Percentiles rank a stretch among this genome's conserved stretches.
phyloP scores from a whole-genome alignment of 2,888 invertebrate genomes.

The Stenodera caucasica region DNA sequence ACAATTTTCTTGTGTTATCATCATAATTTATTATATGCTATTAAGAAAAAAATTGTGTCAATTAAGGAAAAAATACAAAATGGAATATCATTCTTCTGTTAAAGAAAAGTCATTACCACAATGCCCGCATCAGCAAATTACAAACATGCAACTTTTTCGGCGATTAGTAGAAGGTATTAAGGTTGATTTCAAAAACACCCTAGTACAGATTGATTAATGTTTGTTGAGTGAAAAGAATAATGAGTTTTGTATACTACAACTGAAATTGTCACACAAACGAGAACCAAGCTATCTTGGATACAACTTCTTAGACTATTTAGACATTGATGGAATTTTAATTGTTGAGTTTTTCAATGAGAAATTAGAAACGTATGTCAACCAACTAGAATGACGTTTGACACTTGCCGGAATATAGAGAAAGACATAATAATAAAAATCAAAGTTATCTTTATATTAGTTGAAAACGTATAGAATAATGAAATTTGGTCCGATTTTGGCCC shows the following conservation, averaged over 20 bases:
- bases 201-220: slow-evolving; percentile 46
- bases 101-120: slow-evolving; percentile 7
- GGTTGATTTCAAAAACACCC: slow-evolving; percentile 33
- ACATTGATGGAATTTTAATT: slow-evolving; percentile 48
- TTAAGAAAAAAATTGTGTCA: not conserved
- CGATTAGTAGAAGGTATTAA: slow-evolving; percentile 30
- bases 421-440: not conserved
- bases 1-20: too few species aligned
- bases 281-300: slow-evolving; percentile 19
- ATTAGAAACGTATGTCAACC: slow-evolving; percentile 26
- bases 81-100: not conserved
- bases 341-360: slow-evolving; percentile 37
- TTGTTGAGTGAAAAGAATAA: slow-evolving; percentile 44
- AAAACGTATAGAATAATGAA: slow-evolving; percentile 11
- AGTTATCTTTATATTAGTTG: too few species aligned
- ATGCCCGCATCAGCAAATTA: not conserved
- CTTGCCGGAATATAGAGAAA: slow-evolving; percentile 6
- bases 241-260: slow-evolving; percentile 43
- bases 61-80: slow-evolving; percentile 1
- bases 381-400: slow-evolving; percentile 31
- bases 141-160: slow-evolving; percentile 31
- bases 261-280: slow-evolving; percentile 43
- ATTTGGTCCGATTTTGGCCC: slow-evolving; percentile 1
- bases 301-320: slow-evolving; percentile 22
- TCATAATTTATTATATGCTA: too few species aligned